Percentiles rank a stretch among this genome's conserved stretches.
Conservation (phyloP, 2,888 invertebrate species). For the Iselma pallidipennis region DNA sequence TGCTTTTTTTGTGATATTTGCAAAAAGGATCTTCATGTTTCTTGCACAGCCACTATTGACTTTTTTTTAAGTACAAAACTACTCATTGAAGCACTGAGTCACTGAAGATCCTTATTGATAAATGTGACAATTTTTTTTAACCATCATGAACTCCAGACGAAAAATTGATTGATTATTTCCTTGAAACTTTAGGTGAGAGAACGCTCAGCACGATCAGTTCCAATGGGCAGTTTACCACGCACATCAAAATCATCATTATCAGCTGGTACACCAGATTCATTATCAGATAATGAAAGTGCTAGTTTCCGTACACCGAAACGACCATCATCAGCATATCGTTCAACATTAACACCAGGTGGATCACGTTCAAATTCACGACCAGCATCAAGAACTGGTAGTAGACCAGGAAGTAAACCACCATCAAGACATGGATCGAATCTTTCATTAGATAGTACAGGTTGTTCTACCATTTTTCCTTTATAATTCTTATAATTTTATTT, state of each 20-base stretch:
- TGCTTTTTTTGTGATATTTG: conserved; percentile 6
- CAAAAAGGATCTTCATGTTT: conserved; percentile 17
- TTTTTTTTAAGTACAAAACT: background rate
- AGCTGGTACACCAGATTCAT: conserved; percentile 86
- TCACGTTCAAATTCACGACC: conserved; percentile 76
- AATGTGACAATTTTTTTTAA: background rate
- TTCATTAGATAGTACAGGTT: conserved; percentile 87
- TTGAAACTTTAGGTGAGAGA: conserved; percentile 76
- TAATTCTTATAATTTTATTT: conserved; percentile 3
- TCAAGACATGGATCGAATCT: conserved; percentile 92
- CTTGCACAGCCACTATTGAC: background rate
- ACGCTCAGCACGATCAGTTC: conserved; percentile 87
- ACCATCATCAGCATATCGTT: conserved; percentile 71
- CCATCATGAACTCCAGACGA: background rate
- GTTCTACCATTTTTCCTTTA: conserved; percentile 2
- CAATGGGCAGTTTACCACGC: conserved; percentile 65
- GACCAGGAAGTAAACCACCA: conserved; percentile 88
- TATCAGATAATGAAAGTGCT: conserved; percentile 84
- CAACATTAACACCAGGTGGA: conserved; percentile 76
- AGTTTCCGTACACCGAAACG: conserved; percentile 69
- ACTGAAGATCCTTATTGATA: conserved; percentile 12
- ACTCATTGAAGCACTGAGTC: background rate
- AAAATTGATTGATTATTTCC: background rate
- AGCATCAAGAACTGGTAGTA: conserved; percentile 81
- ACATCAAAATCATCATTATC: conserved; percentile 79